Evolutionary conservation across 2,888 invertebrate genomes (phyloP).

Genomic region (Diachrysia chrysitis): DNA sequence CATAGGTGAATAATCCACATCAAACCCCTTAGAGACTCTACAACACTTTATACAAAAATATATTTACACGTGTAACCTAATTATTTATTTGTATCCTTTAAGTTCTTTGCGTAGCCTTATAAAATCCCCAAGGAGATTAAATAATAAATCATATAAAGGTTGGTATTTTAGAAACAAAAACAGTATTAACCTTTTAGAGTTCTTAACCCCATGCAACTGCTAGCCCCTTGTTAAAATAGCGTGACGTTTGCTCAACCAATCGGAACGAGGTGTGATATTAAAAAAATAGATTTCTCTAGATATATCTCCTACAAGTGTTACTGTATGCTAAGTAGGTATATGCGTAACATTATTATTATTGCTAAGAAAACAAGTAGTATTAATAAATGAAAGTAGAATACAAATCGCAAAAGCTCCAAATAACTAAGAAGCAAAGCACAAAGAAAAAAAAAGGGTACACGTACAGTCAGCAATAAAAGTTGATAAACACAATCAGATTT

Average conservation of each 20-base stretch:
- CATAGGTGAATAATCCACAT: not conserved
- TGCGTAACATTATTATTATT: no score
- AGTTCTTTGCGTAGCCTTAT: slow-evolving; percentile 13
- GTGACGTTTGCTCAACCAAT: slow-evolving; percentile 44
- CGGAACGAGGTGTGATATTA: slow-evolving; percentile 36
- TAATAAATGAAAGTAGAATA: no score
- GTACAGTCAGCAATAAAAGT: no score
- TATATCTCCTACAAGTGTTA: not conserved
- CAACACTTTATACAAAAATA: not conserved
- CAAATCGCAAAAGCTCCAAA: no score
- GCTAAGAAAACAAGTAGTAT: no score
- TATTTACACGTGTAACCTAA: not conserved
- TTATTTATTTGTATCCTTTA: slow-evolving; percentile 4
- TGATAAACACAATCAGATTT: no score
- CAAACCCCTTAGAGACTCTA: not conserved
- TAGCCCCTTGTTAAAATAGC: slow-evolving; percentile 45
- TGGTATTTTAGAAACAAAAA: slow-evolving; percentile 58
- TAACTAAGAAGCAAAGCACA: no score
- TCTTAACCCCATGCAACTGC: slow-evolving; percentile 47
- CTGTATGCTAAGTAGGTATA: no score
- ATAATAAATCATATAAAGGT: slow-evolving; percentile 27
- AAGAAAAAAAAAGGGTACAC: no score
- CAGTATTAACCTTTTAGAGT: slow-evolving; percentile 57
- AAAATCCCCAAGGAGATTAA: slow-evolving; percentile 42
- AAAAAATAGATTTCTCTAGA: slow-evolving; percentile 34